Evolutionary conservation across 2,797 vertebrate species (phyloP), one percentile per base, ranked within the genome.

Genomic region (Oryzias sinensis): DNA sequence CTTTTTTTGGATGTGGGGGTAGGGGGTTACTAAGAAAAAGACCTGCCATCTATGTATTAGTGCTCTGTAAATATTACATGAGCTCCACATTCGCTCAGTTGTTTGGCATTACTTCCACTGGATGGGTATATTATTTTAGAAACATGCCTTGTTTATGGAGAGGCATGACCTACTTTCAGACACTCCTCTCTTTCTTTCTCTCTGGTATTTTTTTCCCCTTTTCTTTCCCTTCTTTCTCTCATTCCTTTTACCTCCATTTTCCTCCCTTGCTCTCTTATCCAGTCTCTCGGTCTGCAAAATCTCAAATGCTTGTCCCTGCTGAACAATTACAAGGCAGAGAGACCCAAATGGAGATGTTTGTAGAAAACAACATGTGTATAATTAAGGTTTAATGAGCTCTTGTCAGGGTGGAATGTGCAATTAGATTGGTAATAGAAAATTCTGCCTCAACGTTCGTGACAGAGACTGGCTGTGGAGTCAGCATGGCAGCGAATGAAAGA

Each of bases 331-430:
- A 91, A 91, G 90, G 93, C 93, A 88, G 92, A 93, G 93, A 91
- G 91, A 92, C 93, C 92, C 95, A 96, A 98, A 97, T 96, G 93
- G 95, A 97, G 96, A 97, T 98, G 97, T 98, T 98, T 98, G 95
- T 95, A 93, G 95, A 98, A 97, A 98, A 98, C 96, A 98, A 96
- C 96, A 96, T 97, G 95, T 97, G 96, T 95, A 95, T 97, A 98
- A 98, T 98, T 98, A 98, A 95, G 95, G 93, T 95, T 96, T 98
- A 98, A 98, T 97, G 96, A 98, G 95, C 92, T 94, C 94, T 97
- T 97, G 96, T 98, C 95, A 96, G 93, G 93, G 93, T 92, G 94
- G 94, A 98, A 97, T 97, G 94, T 95, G 95, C 95, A 97, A 96
- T 98, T 98, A 97, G 94, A 96, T 88, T 85, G 88, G 89, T 91